phyloP scores from a whole-genome alignment of 2,888 invertebrate genomes.

The Osmoderma eremita region DNA sequence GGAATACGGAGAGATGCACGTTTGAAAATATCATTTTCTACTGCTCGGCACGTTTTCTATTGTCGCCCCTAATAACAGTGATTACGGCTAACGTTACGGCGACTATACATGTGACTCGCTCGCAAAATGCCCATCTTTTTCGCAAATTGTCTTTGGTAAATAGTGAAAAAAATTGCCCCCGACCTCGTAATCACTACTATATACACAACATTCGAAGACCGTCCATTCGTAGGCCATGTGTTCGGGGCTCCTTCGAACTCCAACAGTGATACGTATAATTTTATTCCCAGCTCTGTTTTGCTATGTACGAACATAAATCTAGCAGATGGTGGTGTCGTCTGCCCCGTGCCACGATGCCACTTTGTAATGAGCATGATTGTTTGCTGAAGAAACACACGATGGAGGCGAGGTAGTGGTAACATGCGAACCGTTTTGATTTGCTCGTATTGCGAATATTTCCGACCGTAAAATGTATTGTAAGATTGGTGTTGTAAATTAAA shows the following conservation, averaged over 20 bases:
- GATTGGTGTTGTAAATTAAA: too few relatives aligned
- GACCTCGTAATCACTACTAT: constrained; percentile 20
- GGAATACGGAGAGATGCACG: background rate
- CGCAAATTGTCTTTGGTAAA: constrained; percentile 37
- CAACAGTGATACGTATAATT: constrained; percentile 35
- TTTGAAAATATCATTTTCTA: constrained; percentile 28
- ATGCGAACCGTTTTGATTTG: too few relatives aligned
- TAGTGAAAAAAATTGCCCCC: constrained; percentile 29
- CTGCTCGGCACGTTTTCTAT: constrained; percentile 26
- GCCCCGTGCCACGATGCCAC: background rate
- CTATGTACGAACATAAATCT: constrained; percentile 38
- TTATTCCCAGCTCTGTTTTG: constrained; percentile 10
- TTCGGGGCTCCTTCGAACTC: background rate
- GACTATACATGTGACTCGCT: constrained; percentile 23
- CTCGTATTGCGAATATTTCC: too few relatives aligned
- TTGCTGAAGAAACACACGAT: too few relatives aligned
- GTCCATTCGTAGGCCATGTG: constrained; percentile 27
- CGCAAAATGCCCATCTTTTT: constrained; percentile 30
- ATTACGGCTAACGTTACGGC: constrained; percentile 29
- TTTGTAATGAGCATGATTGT: background rate
- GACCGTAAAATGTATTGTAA: too few relatives aligned
- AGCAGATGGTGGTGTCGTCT: constrained; percentile 33
- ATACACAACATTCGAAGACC: background rate
- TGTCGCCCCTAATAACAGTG: constrained; percentile 29
- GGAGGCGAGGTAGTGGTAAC: too few relatives aligned